phyloP scores from a whole-genome alignment of 1,140 invertebrate genomes.

The Brachionus rubens region DNA sequence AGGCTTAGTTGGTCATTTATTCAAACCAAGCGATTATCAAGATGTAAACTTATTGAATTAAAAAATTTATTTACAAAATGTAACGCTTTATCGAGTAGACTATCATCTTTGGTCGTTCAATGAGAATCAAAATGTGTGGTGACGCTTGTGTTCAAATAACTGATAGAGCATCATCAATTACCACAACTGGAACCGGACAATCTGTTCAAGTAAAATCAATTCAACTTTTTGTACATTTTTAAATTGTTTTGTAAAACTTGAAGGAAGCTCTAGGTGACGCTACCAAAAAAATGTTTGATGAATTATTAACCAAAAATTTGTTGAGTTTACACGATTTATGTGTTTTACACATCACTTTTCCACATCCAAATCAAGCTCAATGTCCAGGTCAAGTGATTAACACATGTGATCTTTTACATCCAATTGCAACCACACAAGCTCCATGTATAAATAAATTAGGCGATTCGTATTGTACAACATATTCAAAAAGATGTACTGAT shows the following conservation, averaged over 20 bases:
- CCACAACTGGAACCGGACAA: neutral
- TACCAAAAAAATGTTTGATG: conserved; percentile 9
- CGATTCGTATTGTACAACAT: conserved; percentile 26
- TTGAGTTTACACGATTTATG: conserved; percentile 45
- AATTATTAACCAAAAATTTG: conserved; percentile 21
- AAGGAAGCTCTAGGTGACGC: conserved; percentile 42
- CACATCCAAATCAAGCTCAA: conserved; percentile 27
- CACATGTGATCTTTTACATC: conserved; percentile 43
- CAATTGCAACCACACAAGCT: neutral
- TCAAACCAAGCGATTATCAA: conserved; percentile 42
- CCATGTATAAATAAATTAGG: conserved; percentile 37
- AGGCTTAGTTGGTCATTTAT: conserved; percentile 15
- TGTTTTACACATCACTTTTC: conserved; percentile 22
- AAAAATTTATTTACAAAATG: neutral
- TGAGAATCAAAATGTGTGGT: conserved; percentile 45
- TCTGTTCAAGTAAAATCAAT: conserved; percentile 30
- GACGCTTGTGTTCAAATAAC: conserved; percentile 31
- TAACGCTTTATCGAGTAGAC: neutral
- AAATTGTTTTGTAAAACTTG: neutral
- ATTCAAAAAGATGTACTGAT: neutral
- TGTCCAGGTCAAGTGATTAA: conserved; percentile 34
- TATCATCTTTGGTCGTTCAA: conserved; percentile 25
- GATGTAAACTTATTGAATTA: conserved; percentile 37
- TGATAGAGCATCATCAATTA: conserved; percentile 24
- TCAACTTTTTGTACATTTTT: neutral